phyloP scores from a whole-genome alignment of 2,797 vertebrate genomes.

The Trichosurus vulpecula region DNA sequence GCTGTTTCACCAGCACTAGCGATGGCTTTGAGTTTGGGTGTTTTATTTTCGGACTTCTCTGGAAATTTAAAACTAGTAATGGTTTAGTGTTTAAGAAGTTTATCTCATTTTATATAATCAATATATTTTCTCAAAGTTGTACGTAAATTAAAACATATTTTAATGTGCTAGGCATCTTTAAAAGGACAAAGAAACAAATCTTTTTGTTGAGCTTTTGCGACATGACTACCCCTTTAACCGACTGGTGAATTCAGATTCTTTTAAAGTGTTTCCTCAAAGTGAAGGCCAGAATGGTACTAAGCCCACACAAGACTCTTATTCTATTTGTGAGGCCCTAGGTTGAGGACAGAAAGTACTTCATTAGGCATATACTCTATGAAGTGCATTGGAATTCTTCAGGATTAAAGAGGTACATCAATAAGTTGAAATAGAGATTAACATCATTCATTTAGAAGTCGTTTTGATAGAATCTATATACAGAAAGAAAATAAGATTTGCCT shows the following conservation, averaged over 20 bases:
- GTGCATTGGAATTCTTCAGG: background rate
- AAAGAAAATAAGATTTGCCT: slow-evolving; percentile 54
- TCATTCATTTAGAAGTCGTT: background rate
- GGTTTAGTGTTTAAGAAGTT: background rate
- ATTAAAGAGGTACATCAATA: background rate
- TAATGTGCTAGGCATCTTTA: background rate
- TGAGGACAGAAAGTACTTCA: background rate
- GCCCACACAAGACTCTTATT: background rate
- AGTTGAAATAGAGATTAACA: background rate
- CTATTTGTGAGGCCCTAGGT: background rate
- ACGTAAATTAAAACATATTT: background rate
- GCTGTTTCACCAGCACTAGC: too few species aligned
- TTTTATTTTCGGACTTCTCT: too few species aligned
- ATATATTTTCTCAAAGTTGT: slow-evolving; percentile 7
- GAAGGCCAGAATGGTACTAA: background rate
- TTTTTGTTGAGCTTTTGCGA: background rate
- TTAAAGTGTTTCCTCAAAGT: background rate
- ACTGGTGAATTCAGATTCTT: background rate
- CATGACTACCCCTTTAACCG: background rate
- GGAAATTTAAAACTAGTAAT: background rate
- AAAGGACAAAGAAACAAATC: background rate
- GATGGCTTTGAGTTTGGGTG: too few species aligned
- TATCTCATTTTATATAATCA: slow-evolving; percentile 22
- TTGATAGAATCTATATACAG: background rate
- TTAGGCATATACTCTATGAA: background rate